Base-by-base conservation (phyloP, 2,113 vertebrate genomes). In the Pelvicachromis taeniatus region DNA sequence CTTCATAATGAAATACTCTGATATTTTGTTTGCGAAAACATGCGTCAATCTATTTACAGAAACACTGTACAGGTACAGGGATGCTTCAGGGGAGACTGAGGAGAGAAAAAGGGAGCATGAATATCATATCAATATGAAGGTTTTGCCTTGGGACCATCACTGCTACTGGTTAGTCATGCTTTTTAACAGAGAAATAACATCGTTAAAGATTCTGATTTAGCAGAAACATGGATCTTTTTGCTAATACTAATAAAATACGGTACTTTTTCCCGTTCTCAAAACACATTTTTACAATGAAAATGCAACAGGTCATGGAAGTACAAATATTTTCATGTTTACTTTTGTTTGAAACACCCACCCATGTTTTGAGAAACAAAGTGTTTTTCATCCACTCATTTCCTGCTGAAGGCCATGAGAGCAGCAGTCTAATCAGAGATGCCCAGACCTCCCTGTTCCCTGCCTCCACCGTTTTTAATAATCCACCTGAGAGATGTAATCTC, bases 21-120 rank as follows among this genome's bases (percentile, higher is more conserved):
- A 90, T 94, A 93, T 87, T 92, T 88, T 90, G 88, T 93, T 89
- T 90, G 85, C 90, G 94, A 95, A 95, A 95, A 94, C 96, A 96
- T 96, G 96, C 96, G 61, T 94, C 81, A 82, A 63, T 88, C 83
- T 94, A 93, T 96, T 88, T 94, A 95, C 94, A 95, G 89, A 91
- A 93, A 90, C 90, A 94, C 91, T 94, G 86, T 94, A 94, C 93
- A 94, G 87, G 86, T 78, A 42, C 80, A 38, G 11, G 59, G 91
- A 89, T 82, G 81, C 84, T 79, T 77, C 23, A 11, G 55, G 26
- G 42, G 33, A 23, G 12, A 6, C 9, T 1, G 35, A 68, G 31
- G 29, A 31, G 11, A 68, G 65, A 70, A 11, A 16, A 40, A 11
- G 6, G 14, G 19, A 73, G 7, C 26, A 7, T 56, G 31, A 75